Conservation (phyloP, 2,113 vertebrate species). For the Capreolus pygargus region DNA sequence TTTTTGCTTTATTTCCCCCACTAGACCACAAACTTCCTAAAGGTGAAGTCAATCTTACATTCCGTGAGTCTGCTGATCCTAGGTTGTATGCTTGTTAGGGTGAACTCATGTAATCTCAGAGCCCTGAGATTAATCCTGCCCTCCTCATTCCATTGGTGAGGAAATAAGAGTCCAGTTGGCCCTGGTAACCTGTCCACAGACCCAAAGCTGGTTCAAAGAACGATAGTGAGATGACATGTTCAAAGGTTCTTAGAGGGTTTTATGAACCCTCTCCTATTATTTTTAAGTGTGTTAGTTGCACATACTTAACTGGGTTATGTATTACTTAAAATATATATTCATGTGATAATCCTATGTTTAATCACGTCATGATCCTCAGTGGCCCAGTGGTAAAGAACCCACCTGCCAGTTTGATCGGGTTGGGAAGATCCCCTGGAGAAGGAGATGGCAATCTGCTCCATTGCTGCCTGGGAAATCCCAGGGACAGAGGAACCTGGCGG, state of each 20-base stretch:
- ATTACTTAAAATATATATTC: background rate
- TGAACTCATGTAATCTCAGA: background rate
- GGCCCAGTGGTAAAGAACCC: background rate
- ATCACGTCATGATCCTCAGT: background rate
- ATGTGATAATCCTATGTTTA: background rate
- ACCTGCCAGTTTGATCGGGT: background rate
- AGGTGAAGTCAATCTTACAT: fast-evolving
- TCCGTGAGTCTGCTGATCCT: background rate
- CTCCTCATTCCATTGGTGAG: background rate
- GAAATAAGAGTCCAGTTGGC: background rate
- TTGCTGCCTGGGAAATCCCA: background rate
- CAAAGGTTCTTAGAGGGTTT: background rate
- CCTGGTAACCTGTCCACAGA: background rate
- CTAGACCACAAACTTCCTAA: background rate
- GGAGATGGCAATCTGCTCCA: background rate
- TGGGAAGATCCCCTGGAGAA: background rate
- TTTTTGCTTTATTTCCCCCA: background rate
- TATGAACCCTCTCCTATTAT: background rate
- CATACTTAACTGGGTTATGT: background rate
- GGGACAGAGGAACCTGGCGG: background rate
- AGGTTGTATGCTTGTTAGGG: background rate
- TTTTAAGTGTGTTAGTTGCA: background rate
- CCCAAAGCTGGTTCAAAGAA: background rate
- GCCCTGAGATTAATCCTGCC: background rate
- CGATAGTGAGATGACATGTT: background rate